phyloP scores from a whole-genome alignment of 2,888 invertebrate species.

The Acronicta leporina region DNA sequence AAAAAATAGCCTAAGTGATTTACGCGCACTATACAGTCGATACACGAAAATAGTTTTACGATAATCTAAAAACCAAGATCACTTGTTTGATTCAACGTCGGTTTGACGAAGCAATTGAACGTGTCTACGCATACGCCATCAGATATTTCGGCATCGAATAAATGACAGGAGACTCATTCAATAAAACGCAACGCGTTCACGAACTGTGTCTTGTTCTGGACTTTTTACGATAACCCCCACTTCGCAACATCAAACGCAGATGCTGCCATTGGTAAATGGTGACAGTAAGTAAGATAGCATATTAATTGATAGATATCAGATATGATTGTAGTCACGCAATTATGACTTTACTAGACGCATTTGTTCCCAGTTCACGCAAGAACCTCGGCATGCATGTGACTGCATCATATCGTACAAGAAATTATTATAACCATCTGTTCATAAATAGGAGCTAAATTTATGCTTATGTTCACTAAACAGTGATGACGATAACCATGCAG shows the following conservation, averaged over 20 bases:
- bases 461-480: conserved; percentile 15
- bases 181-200: conserved; percentile 32
- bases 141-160: conserved; percentile 56
- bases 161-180: conserved; percentile 45
- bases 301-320: no score
- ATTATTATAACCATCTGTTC: conserved; percentile 39
- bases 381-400: conserved; percentile 4
- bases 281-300: background rate
- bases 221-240: conserved; percentile 17
- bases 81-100: conserved; percentile 52
- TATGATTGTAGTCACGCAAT: conserved; percentile 7
- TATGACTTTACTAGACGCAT: background rate
- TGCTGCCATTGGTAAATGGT: no score
- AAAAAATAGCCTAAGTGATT: conserved; percentile 82
- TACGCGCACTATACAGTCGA: conserved; percentile 74
- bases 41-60: conserved; percentile 81
- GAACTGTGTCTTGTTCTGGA: conserved; percentile 30
- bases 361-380: conserved; percentile 3
- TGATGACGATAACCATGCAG: conserved; percentile 28
- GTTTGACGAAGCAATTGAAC: conserved; percentile 43
- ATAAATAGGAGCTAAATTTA: conserved; percentile 27
- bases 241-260: conserved; percentile 18
- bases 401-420: conserved; percentile 15
- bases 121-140: conserved; percentile 62
- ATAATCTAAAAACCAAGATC: conserved; percentile 67